Percentiles rank a stretch among this genome's conserved stretches.
Evolutionary conservation across 2,888 invertebrate genomes (phyloP).

Genomic region (Aphodius granarius): DNA sequence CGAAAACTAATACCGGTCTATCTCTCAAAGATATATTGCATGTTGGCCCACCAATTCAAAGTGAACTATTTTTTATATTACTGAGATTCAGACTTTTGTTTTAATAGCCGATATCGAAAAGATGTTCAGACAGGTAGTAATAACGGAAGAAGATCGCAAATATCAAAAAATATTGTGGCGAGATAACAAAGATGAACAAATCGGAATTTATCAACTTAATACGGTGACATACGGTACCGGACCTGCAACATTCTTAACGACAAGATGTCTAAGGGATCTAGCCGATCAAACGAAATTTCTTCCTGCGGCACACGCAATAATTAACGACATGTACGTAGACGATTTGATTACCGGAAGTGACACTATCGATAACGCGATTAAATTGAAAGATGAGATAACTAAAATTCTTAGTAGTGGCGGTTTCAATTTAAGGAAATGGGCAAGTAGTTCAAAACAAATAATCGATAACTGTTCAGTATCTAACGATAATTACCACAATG

Average conservation of each 20-base stretch:
- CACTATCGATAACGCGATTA: not conserved
- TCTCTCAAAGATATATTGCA: conserved; percentile 18
- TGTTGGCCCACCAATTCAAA: conserved; percentile 16
- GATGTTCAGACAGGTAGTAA: conserved; percentile 25
- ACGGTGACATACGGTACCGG: conserved; percentile 36
- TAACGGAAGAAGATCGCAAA: conserved; percentile 8
- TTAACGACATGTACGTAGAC: conserved; percentile 11
- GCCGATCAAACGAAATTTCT: not conserved
- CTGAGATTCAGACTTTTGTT: conserved; percentile 18
- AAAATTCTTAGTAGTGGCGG: conserved; percentile 1
- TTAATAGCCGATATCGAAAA: conserved; percentile 25
- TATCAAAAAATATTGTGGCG: conserved; percentile 29
- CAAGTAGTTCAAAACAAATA: not conserved
- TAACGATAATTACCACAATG: not conserved
- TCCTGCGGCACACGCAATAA: conserved; percentile 1
- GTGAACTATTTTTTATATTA: conserved; percentile 15
- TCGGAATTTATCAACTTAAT: conserved; percentile 25
- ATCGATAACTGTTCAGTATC: not conserved
- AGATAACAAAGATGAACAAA: conserved; percentile 5
- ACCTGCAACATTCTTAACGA: conserved; percentile 31
- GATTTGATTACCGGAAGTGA: conserved; percentile 8
- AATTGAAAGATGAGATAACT: not conserved
- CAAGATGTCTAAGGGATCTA: conserved; percentile 1
- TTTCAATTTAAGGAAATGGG: conserved; percentile 8
- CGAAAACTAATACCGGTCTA: conserved; percentile 7